Evolutionary conservation across 2,888 invertebrate species (phyloP), one percentile per base, ranked within the genome.

Genomic region (Chironomus tentans): DNA sequence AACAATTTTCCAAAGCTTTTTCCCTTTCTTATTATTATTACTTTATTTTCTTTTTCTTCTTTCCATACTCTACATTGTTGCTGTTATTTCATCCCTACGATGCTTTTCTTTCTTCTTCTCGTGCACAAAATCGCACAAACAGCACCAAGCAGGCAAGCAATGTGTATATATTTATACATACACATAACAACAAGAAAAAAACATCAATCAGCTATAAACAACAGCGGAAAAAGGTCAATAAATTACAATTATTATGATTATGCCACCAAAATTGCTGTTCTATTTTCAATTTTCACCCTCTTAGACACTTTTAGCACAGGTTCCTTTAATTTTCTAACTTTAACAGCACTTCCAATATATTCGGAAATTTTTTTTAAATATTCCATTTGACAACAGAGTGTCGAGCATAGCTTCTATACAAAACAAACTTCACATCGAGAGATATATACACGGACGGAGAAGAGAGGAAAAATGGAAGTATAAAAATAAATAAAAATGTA

Each of bases 401-500:
- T 18, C 18, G 18, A 18, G 18, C 21, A 65, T 65, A 65, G 65
- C 65, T 65, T 65, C 65, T 65, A 65, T 21, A 62, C 72, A 61
- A 73, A 73, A 61, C 61, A 73, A 73, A 73, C 62, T 73, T 62
- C 18, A 21, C 62, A 62, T 56, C 22, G 22, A 15, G 15, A 15
- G 15, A 18, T 18, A 56, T 56, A 56, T 56, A 15, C 56, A 18
- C 15, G 56, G 18, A 15, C 56, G 56, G 24, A 13, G 65, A 65
- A 65, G 65, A 56, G 65, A 65, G 21, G 56, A 65, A 73, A 73
- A 73, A 62, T 62, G 72, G 72, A 73, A 65, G 65, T 65, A 65
- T 24, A 74, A 74, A 68, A 74, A 74, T 74, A 74, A 74, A 74
- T 74, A 74, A 68, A 10, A 68, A n/a, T 61, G n/a, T 28, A 68